Evolutionary conservation across 2,113 vertebrate species (phyloP), one percentile per base, ranked within the genome.

Genomic region (Tachysurus fulvidraco): DNA sequence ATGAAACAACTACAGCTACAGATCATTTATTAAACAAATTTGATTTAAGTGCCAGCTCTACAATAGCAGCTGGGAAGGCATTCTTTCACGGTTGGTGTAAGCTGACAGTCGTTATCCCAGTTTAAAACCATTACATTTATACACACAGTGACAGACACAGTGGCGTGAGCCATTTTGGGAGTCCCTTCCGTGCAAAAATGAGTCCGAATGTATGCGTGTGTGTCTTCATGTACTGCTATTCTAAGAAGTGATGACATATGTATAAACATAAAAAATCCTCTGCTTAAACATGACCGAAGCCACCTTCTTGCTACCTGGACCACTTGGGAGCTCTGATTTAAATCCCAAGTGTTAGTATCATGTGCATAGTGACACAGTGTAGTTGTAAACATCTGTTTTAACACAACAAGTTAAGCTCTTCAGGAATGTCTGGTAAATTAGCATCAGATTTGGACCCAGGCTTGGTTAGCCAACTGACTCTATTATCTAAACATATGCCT

Each of bases 151-250:
- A 92, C 93, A 93, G 94, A 93, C 93, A 93, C 82, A 10, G 89
- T 89, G 94, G 92, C 93, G 91, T 90, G 88, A 55, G 92, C 93
- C 94, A 94, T 94, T 95, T 93, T 94, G 89, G 93, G 94, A 93
- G 81, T 85, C 79, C 52, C 30, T 59, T 62, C n/a, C 64, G 25
- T 46, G 30, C 77, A 86, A 86, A 83, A 83, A 83, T 41, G 46
- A 74, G 65, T 21, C n/a, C 25, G 17, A 78, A 9, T 55, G 41
- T 79, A n/a, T 65, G 7, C 50, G 54, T 65, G 54, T 79, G 28
- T 44, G 46, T 81, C 5, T 71, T 19, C 50, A 28, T 81, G 87
- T 46, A 81, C 64, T 19, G 64, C 81, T 83, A 78, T 83, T 83
- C 30, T 57, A 62, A 83, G 71, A 76, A 13, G 23, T 67, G 81